phyloP scores from a whole-genome alignment of 2,113 vertebrate genomes.

The Gobio gobio region DNA sequence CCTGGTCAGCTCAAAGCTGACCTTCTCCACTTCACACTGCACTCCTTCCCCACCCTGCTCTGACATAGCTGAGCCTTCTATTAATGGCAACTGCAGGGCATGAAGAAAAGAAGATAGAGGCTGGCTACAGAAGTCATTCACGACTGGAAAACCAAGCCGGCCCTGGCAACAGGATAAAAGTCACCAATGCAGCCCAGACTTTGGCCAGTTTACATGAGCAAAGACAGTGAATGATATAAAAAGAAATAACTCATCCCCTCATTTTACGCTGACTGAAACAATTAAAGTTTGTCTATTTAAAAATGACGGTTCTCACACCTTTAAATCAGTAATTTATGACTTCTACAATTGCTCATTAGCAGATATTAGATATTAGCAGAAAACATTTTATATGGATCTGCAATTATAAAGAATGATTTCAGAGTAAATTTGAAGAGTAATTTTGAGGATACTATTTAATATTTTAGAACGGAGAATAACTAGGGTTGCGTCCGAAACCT shows the following conservation, averaged over 20 bases:
- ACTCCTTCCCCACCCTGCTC: constrained; percentile 24
- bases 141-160: constrained; percentile 8
- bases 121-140: constrained; percentile 52
- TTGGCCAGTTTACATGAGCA: not conserved
- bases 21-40: constrained; percentile 39
- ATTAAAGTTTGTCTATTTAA: not conserved
- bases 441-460: not conserved
- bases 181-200: not conserved
- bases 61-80: constrained; percentile 61
- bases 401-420: not conserved
- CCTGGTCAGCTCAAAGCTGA: constrained; percentile 16
- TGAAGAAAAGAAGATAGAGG: not conserved
- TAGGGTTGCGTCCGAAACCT: too few species aligned
- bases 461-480: not conserved
- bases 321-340: not conserved
- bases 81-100: constrained; percentile 55
- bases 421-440: too few species aligned
- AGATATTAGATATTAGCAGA: too few species aligned
- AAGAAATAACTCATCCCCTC: not conserved
- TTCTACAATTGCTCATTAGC: not conserved
- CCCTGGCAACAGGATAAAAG: constrained; percentile 43
- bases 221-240: not conserved
- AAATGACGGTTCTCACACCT: not conserved
- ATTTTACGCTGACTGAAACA: not conserved
- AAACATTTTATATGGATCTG: not conserved